Percentiles rank a stretch among this genome's conserved stretches.
Evolutionary conservation across 2,113 vertebrate genomes (phyloP).

Genomic region (Paraplagusia blochii): DNA sequence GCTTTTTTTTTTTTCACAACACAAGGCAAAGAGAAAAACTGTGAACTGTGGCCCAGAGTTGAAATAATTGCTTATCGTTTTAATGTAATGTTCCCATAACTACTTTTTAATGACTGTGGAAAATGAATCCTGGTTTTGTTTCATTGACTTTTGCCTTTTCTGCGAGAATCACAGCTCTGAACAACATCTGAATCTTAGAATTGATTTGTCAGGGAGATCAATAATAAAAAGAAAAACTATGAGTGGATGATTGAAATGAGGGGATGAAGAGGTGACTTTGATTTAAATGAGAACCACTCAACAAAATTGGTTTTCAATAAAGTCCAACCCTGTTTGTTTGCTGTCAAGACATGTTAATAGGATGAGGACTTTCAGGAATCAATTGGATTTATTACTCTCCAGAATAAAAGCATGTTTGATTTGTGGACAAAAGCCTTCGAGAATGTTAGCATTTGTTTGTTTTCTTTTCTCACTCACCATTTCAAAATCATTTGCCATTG

Average conservation of each 20-base stretch:
- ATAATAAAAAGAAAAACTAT: constrained; percentile 42
- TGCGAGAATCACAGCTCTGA: constrained; percentile 11
- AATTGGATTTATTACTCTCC: too few species aligned
- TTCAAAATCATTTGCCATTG: constrained; percentile 24
- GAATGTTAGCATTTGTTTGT: not conserved
- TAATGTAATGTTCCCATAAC: constrained; percentile 25
- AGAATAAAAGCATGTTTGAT: too few species aligned
- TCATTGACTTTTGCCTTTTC: not conserved
- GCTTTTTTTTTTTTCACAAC: too few species aligned
- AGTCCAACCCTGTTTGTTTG: too few species aligned
- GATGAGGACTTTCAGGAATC: too few species aligned
- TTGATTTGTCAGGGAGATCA: constrained; percentile 17
- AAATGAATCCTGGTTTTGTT: constrained; percentile 4
- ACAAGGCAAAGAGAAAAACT: not conserved
- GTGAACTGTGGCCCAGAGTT: constrained; percentile 9
- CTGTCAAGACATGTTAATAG: too few species aligned
- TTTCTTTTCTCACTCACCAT: not conserved
- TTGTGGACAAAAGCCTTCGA: too few species aligned
- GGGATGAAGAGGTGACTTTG: constrained; percentile 1
- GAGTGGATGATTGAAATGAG: constrained; percentile 27
- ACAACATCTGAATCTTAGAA: constrained; percentile 26
- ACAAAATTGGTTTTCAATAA: constrained; percentile 5
- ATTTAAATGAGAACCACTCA: constrained; percentile 22
- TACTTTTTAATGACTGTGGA: constrained; percentile 4
- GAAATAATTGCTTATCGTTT: not conserved